phyloP scores from a whole-genome alignment of 2,888 invertebrate species.

The Plusia festucae region DNA sequence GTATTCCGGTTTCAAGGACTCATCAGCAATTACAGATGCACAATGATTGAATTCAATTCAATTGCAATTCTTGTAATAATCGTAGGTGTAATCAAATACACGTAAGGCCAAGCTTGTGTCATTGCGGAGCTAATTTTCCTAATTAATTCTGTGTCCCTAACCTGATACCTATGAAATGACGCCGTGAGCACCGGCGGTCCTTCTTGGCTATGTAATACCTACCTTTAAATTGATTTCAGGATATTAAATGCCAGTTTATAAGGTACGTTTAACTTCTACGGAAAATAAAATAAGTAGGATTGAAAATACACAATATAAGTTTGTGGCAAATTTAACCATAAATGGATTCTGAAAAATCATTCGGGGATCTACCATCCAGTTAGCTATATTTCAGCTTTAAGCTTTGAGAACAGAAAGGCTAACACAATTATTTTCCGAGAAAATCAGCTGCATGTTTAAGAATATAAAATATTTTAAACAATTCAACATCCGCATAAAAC shows the following conservation, averaged over 20 bases:
- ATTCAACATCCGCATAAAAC: slow-evolving; percentile 28
- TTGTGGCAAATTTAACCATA: too few species aligned
- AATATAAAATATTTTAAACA: background rate
- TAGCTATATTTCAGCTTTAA: background rate
- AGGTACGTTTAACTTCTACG: background rate
- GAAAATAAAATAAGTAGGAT: background rate
- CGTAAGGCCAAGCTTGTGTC: slow-evolving; percentile 54
- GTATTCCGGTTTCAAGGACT: slow-evolving; percentile 65
- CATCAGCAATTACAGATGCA: slow-evolving; percentile 62
- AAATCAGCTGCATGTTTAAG: background rate
- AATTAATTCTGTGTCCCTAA: slow-evolving; percentile 59
- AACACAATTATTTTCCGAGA: background rate
- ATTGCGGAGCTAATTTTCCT: slow-evolving; percentile 48
- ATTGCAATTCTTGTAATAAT: slow-evolving; percentile 63
- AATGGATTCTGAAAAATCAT: too few species aligned
- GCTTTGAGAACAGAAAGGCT: background rate
- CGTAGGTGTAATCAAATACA: slow-evolving; percentile 63
- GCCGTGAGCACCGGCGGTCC: slow-evolving; percentile 24
- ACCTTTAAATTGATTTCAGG: slow-evolving; percentile 15
- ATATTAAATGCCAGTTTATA: background rate
- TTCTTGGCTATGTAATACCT: slow-evolving; percentile 29
- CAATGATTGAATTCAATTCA: slow-evolving; percentile 65
- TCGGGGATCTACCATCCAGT: background rate
- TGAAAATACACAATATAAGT: too few species aligned
- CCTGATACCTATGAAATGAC: slow-evolving; percentile 42